Conservation (phyloP, 2,113 vertebrate species). For the Coptodon bakossiorum region DNA sequence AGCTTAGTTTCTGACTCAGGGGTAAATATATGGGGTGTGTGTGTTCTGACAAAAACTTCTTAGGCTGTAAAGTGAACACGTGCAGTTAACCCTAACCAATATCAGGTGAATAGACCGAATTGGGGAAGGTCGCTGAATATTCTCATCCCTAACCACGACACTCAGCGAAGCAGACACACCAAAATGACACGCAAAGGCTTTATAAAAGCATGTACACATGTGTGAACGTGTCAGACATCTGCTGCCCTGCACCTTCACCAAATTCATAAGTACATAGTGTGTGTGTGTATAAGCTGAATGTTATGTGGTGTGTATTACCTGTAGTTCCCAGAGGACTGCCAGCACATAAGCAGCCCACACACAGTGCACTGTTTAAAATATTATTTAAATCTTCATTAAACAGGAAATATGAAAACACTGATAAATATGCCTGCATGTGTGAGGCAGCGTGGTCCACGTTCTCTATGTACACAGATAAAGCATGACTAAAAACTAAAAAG, state of each 20-base stretch:
- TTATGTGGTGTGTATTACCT: slow-evolving; percentile 24
- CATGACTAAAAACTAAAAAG: background rate
- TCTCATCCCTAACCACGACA: background rate
- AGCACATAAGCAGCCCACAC: slow-evolving; percentile 1
- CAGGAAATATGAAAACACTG: background rate
- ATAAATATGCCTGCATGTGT: background rate
- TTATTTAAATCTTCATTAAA: background rate
- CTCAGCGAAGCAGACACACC: background rate
- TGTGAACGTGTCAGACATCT: background rate
- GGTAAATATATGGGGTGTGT: background rate
- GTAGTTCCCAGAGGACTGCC: slow-evolving; percentile 11
- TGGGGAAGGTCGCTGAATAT: background rate
- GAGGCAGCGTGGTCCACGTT: background rate
- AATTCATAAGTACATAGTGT: background rate
- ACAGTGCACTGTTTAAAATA: background rate
- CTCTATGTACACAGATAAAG: background rate
- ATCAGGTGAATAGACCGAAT: background rate
- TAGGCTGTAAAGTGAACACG: background rate
- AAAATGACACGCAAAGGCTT: background rate
- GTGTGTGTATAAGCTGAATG: background rate
- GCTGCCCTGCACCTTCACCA: background rate
- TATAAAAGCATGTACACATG: background rate
- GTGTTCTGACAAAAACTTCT: slow-evolving; percentile 16
- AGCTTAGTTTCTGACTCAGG: slow-evolving; percentile 6
- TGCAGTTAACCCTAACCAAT: background rate